phyloP scores from a whole-genome alignment of 2,113 vertebrate genomes.

The Pluvialis apricaria region DNA sequence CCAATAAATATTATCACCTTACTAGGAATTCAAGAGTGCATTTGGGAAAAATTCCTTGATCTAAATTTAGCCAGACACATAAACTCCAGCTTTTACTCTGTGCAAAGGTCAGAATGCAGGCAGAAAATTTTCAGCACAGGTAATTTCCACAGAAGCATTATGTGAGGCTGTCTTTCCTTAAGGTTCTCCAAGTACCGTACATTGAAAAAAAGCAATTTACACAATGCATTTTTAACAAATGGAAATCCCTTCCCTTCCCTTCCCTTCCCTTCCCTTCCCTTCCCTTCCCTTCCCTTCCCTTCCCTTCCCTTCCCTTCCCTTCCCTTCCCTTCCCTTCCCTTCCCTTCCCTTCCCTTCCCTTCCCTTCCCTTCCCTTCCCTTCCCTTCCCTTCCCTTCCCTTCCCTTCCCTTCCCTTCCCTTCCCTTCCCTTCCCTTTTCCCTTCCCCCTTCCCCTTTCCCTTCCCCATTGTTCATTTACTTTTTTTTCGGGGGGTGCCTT shows the following conservation, averaged over 20 bases:
- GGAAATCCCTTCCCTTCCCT: neutral
- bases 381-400: too few relatives aligned
- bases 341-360: too few relatives aligned
- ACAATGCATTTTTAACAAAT: neutral
- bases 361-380: too few relatives aligned
- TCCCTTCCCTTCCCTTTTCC: too few relatives aligned
- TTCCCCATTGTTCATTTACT: neutral
- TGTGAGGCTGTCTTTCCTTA: neutral
- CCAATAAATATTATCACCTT: neutral
- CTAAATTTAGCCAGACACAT: neutral
- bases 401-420: too few relatives aligned
- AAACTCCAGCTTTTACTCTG: neutral
- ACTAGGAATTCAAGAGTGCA: neutral
- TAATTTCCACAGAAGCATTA: neutral
- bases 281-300: too few relatives aligned
- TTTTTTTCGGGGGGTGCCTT: rapidly evolving
- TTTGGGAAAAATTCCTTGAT: neutral
- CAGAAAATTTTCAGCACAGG: neutral
- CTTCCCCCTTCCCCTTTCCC: neutral
- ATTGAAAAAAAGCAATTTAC: neutral
- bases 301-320: too few relatives aligned
- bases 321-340: too few relatives aligned
- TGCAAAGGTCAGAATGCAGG: neutral
- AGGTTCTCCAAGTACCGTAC: neutral
- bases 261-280: neutral